These are phyloP conservation scores for Actinia equina DNA, from an alignment of 64 coral and sea anemone species.

Conservation along the genomic window DNA sequence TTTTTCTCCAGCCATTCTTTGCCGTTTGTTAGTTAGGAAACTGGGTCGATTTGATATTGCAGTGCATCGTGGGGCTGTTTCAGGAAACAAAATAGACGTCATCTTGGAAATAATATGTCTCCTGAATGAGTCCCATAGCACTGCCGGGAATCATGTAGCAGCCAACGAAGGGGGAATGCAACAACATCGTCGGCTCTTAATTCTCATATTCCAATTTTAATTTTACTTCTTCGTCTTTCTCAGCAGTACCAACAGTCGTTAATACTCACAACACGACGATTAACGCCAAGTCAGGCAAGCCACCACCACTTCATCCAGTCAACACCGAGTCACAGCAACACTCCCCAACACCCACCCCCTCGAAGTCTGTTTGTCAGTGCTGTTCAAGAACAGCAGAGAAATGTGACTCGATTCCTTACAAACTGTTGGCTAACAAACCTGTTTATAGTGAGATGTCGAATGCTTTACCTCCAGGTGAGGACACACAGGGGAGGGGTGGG, in stretches of 20 bases:
- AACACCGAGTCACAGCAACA: neutral
- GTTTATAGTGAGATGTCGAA: slow-evolving; percentile 9
- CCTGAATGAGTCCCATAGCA: no score
- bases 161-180: no score
- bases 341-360: neutral
- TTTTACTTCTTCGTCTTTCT: neutral
- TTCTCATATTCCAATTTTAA: no score
- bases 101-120: no score
- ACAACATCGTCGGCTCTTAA: no score
- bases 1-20: no score
- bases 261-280: neutral
- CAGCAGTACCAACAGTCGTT: neutral
- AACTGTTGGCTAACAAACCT: neutral
- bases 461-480: neutral
- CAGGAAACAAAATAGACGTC: no score
- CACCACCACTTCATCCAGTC: neutral
- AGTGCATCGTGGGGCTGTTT: no score
- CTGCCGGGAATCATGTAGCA: no score
- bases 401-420: neutral
- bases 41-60: no score
- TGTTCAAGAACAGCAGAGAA: neutral
- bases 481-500: neutral
- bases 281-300: neutral
- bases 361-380: neutral
- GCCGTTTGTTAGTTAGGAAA: no score